Evolutionary conservation across 2,113 vertebrate genomes (phyloP).

Genomic region (Apodemus sylvaticus): DNA sequence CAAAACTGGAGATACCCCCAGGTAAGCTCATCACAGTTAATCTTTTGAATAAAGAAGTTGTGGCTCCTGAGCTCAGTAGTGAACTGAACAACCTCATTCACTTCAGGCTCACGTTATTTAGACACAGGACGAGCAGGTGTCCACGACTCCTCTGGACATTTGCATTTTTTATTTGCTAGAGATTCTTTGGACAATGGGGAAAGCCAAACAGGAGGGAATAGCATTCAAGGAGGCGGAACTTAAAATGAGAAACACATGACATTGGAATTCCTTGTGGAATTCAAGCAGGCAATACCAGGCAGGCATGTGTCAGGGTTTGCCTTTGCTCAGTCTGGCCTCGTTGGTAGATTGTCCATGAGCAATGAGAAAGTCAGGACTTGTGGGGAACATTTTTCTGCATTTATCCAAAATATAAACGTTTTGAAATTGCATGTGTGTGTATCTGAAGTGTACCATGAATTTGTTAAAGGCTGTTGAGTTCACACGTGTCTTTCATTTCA

Average conservation of each 20-base stretch:
- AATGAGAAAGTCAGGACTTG: not conserved
- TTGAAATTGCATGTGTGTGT: not conserved
- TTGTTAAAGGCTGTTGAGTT: conserved; percentile 42
- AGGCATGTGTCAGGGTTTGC: conserved; percentile 72
- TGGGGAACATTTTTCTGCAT: conserved; percentile 10
- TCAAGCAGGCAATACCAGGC: conserved; percentile 75
- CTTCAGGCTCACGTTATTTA: conserved; percentile 71
- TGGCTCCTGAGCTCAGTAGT: conserved; percentile 49
- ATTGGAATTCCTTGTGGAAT: conserved; percentile 74
- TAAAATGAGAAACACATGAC: conserved; percentile 87
- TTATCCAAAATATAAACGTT: conserved; percentile 48
- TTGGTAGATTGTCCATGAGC: conserved; percentile 46
- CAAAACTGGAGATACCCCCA: not conserved
- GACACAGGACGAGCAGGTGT: conserved; percentile 76
- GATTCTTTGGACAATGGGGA: conserved; percentile 84
- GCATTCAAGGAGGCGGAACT: conserved; percentile 81
- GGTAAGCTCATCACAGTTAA: not conserved
- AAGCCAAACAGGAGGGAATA: conserved; percentile 85
- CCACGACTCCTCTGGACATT: conserved; percentile 76
- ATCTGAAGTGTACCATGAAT: conserved; percentile 52
- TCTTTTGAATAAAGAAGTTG: not conserved
- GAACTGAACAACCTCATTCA: conserved; percentile 66
- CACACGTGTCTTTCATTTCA: conserved; percentile 77
- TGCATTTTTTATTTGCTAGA: conserved; percentile 82
- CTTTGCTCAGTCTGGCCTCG: conserved; percentile 62